phyloP scores from a whole-genome alignment of 2,113 vertebrate species.

The Fukomys damarensis region DNA sequence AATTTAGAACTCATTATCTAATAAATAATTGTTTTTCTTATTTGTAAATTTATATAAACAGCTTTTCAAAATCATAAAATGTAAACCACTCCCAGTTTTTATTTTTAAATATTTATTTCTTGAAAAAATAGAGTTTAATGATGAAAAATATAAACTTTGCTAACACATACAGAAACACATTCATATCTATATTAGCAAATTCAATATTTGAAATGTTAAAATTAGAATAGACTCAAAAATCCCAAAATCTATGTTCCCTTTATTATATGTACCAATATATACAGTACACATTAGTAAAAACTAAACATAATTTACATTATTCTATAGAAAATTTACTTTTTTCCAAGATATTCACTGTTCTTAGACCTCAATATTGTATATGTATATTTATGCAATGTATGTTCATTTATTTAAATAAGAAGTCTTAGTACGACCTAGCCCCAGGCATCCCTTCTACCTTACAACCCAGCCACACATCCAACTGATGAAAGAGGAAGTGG shows the following conservation, averaged over 20 bases:
- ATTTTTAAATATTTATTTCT: not conserved
- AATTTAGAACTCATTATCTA: slow-evolving; percentile 19
- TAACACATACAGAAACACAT: not conserved
- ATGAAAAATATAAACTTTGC: not conserved
- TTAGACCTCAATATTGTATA: not conserved
- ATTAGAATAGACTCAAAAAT: slow-evolving; percentile 17
- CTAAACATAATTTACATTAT: not conserved
- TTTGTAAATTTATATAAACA: slow-evolving; percentile 31
- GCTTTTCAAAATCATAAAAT: not conserved
- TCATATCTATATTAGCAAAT: not conserved
- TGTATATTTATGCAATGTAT: not conserved
- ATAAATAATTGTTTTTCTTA: slow-evolving; percentile 42
- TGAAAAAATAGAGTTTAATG: slow-evolving; percentile 18
- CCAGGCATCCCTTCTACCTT: not conserved
- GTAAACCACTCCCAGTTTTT: not conserved
- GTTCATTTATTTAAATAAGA: slow-evolving; percentile 34
- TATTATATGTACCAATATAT: not conserved
- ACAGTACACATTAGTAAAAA: not conserved
- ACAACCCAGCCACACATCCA: not conserved
- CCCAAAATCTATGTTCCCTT: not conserved
- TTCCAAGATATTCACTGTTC: not conserved
- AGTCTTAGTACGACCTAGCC: not conserved
- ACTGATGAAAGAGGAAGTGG: not conserved
- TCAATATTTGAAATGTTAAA: not conserved
- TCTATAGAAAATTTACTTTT: not conserved